Percentiles rank a stretch among this genome's conserved stretches.
Conservation (phyloP, 2,113 vertebrate species). For the Myotis lucifugus region DNA sequence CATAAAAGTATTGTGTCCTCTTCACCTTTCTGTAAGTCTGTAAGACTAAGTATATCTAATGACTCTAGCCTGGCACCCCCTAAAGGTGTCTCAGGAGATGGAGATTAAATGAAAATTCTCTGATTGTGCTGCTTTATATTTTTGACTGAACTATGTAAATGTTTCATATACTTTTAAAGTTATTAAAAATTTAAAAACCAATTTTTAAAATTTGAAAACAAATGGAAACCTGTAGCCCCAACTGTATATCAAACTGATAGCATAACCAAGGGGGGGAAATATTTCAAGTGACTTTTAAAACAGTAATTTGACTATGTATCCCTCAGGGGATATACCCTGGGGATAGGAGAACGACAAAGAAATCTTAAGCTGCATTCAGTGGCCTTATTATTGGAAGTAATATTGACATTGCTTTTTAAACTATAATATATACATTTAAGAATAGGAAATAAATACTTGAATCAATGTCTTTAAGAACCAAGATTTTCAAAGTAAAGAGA, state of each 20-base stretch:
- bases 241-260: not conserved
- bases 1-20: not conserved
- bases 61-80: not conserved
- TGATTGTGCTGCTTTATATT: not conserved
- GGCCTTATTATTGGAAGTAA: not conserved
- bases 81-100: not conserved
- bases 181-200: not conserved
- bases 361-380: not conserved
- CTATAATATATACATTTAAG: not conserved
- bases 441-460: not conserved
- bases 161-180: not conserved
- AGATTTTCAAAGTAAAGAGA: not conserved
- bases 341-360: not conserved
- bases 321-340: not conserved
- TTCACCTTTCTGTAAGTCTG: not conserved
- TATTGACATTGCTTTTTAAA: not conserved
- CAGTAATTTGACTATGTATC: not conserved
- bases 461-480: not conserved
- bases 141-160: not conserved
- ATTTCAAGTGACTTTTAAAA: not conserved
- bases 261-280: not conserved
- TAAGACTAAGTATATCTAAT: not conserved
- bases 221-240: not conserved
- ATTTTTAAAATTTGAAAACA: constrained; percentile 35
- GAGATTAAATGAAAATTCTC: not conserved